A percentile compares a stretch with the other conserved stretches of the same genome.
phyloP scores from a whole-genome alignment of 2,113 vertebrate species.

The Hemiprocne comata region DNA sequence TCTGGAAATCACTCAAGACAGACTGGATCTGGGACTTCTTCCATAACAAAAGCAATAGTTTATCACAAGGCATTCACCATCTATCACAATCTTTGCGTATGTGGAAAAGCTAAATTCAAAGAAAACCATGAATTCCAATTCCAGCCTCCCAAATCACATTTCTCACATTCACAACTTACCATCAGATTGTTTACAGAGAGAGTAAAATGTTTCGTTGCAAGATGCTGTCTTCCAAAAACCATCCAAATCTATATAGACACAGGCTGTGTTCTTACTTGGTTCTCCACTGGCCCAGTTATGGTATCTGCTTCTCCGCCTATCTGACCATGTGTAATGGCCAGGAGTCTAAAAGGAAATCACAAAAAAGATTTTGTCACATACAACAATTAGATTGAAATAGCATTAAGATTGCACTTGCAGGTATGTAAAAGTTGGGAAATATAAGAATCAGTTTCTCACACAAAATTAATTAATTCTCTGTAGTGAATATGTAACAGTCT shows the following conservation, averaged over 20 bases:
- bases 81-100: not conserved
- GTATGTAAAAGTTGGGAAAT: not conserved
- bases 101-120: not conserved
- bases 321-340: conserved; percentile 81
- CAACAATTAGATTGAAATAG: not conserved
- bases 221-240: conserved; percentile 84
- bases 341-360: conserved; percentile 70
- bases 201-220: conserved; percentile 79
- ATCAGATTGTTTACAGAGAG: conserved; percentile 84
- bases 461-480: not conserved
- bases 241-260: conserved; percentile 86
- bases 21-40: not conserved
- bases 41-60: not conserved
- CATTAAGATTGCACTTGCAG: not conserved
- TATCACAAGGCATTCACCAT: not conserved
- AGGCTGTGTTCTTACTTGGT: conserved; percentile 82
- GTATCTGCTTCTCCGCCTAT: conserved; percentile 80
- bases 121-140: not conserved
- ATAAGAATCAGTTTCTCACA: not conserved
- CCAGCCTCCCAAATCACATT: not conserved
- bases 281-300: conserved; percentile 84
- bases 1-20: not conserved
- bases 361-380: not conserved
- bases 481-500: not conserved
- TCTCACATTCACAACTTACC: conserved; percentile 69